Evolutionary conservation across 2,888 invertebrate genomes (phyloP).

Genomic region (Odontocolon sp.): DNA sequence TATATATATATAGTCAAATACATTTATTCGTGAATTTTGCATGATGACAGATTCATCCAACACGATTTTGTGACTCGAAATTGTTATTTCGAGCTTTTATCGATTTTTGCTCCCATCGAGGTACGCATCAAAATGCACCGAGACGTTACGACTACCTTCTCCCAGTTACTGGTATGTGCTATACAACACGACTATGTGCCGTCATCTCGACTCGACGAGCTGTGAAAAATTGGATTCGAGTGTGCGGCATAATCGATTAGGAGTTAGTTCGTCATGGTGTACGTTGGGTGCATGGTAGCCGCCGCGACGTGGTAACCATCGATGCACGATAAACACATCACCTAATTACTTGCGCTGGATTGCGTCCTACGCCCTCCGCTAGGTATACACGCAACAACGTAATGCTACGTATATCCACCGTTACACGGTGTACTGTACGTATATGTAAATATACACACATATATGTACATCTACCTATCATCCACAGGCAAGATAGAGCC

Average conservation of each 20-base stretch:
- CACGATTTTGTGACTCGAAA: too few relatives aligned
- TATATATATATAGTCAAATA: too few relatives aligned
- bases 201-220: constrained; percentile 62
- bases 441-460: constrained; percentile 9
- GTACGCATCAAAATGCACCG: background rate
- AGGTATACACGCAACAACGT: constrained; percentile 61
- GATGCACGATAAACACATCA: constrained; percentile 78
- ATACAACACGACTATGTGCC: background rate
- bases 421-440: too few relatives aligned
- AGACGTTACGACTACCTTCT: background rate
- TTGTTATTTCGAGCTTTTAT: background rate
- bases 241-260: constrained; percentile 73
- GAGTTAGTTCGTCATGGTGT: constrained; percentile 67
- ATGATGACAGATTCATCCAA: too few relatives aligned
- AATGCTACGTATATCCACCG: constrained; percentile 24
- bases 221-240: constrained; percentile 72
- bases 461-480: constrained; percentile 36
- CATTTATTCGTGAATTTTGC: too few relatives aligned
- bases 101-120: background rate
- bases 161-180: background rate
- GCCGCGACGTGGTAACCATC: constrained; percentile 67
- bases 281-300: background rate
- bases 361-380: constrained; percentile 67
- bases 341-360: constrained; percentile 78
- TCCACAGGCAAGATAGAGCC: constrained; percentile 34